Percentiles rank a stretch among this genome's conserved stretches.
phyloP scores from a whole-genome alignment of 2,113 vertebrate genomes.

The Pedionomus torquatus region DNA sequence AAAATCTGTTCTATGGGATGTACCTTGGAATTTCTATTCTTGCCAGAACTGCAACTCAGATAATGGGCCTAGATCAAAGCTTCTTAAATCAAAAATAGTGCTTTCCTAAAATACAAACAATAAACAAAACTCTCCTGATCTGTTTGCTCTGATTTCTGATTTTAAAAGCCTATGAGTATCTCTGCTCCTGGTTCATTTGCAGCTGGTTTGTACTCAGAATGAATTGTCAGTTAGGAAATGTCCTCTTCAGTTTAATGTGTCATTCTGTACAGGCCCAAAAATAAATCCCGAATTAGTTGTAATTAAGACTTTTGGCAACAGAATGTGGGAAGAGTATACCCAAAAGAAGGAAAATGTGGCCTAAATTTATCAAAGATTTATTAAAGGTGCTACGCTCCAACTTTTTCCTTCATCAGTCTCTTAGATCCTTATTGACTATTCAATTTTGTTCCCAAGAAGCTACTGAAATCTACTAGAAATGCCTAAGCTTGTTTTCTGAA shows the following conservation, averaged over 20 bases:
- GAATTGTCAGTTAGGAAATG: neutral
- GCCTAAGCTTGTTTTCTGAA: neutral
- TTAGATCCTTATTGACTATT: neutral
- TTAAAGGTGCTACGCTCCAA: neutral
- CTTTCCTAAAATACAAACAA: conserved; percentile 6
- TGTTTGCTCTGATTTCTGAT: conserved; percentile 28
- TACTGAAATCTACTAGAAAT: neutral
- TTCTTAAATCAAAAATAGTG: neutral
- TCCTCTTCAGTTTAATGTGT: neutral
- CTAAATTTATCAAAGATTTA: neutral
- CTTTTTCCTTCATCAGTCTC: neutral
- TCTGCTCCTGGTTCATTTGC: neutral
- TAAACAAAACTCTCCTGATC: conserved; percentile 9
- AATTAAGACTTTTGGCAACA: neutral
- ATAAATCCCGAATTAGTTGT: neutral
- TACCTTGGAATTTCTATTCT: neutral
- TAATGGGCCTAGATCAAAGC: neutral
- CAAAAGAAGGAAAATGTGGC: neutral
- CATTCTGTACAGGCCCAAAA: neutral
- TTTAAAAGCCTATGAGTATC: neutral
- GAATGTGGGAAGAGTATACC: neutral
- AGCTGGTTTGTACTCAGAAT: neutral
- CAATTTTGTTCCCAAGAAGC: neutral
- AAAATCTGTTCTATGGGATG: neutral
- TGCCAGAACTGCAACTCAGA: neutral